phyloP scores from a whole-genome alignment of 1,140 invertebrate species.

The Apis dorsata region DNA sequence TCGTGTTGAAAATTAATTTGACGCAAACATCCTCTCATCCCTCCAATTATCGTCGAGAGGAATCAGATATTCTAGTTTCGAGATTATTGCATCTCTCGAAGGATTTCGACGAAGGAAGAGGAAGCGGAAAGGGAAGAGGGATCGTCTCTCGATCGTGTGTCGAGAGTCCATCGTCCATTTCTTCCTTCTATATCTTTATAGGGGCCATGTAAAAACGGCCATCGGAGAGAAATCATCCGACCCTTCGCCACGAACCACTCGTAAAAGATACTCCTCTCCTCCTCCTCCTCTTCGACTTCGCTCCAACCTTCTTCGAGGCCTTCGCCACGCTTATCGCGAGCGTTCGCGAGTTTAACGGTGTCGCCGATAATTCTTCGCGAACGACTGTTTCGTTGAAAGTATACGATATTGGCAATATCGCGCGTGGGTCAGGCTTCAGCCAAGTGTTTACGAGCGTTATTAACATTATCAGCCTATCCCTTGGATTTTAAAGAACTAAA shows the following conservation, averaged over 20 bases:
- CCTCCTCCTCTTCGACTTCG: too few relatives aligned
- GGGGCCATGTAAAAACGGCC: not conserved
- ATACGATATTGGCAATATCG: constrained; percentile 36
- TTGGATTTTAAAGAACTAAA: not conserved
- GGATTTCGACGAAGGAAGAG: too few relatives aligned
- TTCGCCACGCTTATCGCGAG: constrained; percentile 10
- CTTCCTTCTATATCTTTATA: constrained; percentile 15
- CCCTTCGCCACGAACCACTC: not conserved
- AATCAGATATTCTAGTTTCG: too few relatives aligned
- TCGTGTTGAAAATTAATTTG: too few relatives aligned
- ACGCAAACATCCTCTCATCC: too few relatives aligned
- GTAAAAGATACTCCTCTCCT: not conserved
- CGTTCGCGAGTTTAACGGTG: not conserved
- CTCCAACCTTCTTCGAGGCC: not conserved
- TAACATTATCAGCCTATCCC: constrained; percentile 11
- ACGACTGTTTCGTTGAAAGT: constrained; percentile 13
- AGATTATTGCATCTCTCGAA: too few relatives aligned
- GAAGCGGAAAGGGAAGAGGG: not conserved
- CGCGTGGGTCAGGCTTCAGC: not conserved
- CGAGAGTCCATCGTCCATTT: constrained; percentile 4
- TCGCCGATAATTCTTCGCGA: not conserved
- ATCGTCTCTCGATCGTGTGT: not conserved
- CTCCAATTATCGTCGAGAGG: too few relatives aligned
- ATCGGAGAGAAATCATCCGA: constrained; percentile 29
- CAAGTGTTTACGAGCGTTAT: constrained; percentile 9